A percentile compares a stretch with the other conserved stretches of the same genome.
These are phyloP conservation scores for Nyctalus aviator DNA, from an alignment of 2,797 vertebrate species.

Conservation along the genomic window DNA sequence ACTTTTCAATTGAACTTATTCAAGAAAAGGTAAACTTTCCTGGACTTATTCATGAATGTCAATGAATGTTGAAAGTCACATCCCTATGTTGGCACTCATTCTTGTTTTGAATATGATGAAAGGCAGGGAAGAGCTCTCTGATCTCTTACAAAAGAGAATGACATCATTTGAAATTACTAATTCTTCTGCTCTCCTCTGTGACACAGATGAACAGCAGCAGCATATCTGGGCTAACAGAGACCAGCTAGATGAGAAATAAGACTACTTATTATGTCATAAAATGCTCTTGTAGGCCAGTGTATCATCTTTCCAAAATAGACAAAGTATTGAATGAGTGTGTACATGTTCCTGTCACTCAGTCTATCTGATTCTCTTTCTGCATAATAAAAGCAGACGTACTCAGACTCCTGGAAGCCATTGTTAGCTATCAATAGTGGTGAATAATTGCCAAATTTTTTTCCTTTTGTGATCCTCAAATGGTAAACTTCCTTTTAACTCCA, in stretches of 20 bases:
- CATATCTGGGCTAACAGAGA: not conserved
- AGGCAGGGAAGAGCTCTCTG: slow-evolving; percentile 14
- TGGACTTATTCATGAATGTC: slow-evolving; percentile 24
- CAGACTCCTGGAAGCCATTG: not conserved
- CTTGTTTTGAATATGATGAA: slow-evolving; percentile 17
- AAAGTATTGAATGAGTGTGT: not conserved
- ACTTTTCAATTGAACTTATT: slow-evolving; percentile 16
- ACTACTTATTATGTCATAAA: not conserved
- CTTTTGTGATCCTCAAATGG: not conserved
- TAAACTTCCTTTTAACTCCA: slow-evolving; percentile 58
- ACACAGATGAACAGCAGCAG: not conserved
- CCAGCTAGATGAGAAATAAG: not conserved
- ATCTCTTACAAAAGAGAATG: slow-evolving; percentile 63
- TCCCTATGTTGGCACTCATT: slow-evolving; percentile 15
- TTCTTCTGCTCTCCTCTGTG: slow-evolving; percentile 4
- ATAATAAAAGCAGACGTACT: not conserved
- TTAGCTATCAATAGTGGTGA: not conserved
- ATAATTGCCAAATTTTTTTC: not conserved
- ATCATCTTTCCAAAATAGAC: not conserved
- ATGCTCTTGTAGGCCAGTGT: not conserved
- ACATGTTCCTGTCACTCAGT: not conserved
- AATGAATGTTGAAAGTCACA: slow-evolving; percentile 40
- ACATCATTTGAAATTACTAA: slow-evolving; percentile 43
- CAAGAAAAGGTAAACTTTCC: not conserved
- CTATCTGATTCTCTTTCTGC: not conserved